Evolutionary conservation across 2,888 invertebrate species (phyloP), one percentile per base, ranked within the genome.

Genomic region (Tetragonula carbonaria): DNA sequence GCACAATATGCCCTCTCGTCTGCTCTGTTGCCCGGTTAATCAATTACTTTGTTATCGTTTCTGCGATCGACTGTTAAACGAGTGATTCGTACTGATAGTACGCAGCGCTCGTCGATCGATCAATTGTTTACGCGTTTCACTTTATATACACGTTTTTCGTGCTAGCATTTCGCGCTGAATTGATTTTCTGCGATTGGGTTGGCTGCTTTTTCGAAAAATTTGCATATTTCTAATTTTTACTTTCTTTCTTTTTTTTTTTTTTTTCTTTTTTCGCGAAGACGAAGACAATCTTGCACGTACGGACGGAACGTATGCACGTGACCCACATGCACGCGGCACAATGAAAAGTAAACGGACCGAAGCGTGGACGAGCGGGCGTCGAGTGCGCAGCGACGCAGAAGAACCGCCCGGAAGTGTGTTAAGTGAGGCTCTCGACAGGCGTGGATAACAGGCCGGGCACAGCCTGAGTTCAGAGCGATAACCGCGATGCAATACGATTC

Each of bases 361-460:
- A 81, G 76, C 74, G 79, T 78, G 63, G 88, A 85, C 71, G 67
- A 78, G 84, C 74, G 65, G 16, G 68, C 50, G 86, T 86, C 74
- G 82, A 86, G 87, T 62, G 73, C 63, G 65, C 73, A 78, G 86
- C 79, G 85, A 82, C 85, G 85, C 86, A 76, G 87, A 86, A 87
- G 87, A 89, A 90, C 86, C 85, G 76, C 28, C 85, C 77, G 85
- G 74, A 90, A 90, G 89, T 90, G 86, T 91, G 91, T 91, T 91
- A 89, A 91, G 90, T 86, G 84, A 83, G 74, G 86, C 89, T 86
- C 84, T 81, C 78, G 87, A 89, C 89, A 87, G 87, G 87, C 88
- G 90, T 85, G 85, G 77, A 86, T 87, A 89, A 91, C 87, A 84
- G 87, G 70, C 84, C 45, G 79, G 85, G 28, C 28, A 28, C 28